phyloP scores from a whole-genome alignment of 1,140 invertebrate genomes.

The Drosophila nigromelanica region DNA sequence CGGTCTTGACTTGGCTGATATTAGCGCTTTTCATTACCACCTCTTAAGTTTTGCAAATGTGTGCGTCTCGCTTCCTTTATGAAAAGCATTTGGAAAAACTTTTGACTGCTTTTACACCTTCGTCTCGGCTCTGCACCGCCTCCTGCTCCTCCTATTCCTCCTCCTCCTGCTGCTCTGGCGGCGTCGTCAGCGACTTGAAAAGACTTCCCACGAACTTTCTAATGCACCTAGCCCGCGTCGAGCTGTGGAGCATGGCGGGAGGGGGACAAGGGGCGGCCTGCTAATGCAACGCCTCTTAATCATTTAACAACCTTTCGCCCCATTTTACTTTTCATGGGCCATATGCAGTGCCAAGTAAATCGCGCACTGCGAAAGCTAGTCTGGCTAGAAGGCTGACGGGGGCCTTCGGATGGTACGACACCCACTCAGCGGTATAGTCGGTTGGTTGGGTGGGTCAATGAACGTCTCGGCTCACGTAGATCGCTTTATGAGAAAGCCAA shows the following conservation, averaged over 20 bases:
- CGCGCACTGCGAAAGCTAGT: conserved; percentile 21
- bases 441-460: conserved; percentile 38
- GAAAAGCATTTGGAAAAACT: conserved; percentile 67
- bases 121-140: not conserved
- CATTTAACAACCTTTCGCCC: conserved; percentile 82
- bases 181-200: conserved; percentile 49
- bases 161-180: conserved; percentile 10
- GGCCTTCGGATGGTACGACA: not conserved
- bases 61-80: conserved; percentile 62
- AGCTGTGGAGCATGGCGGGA: not conserved
- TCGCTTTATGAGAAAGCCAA: conserved; percentile 55
- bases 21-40: conserved; percentile 80
- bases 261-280: conserved; percentile 25
- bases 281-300: conserved; percentile 80
- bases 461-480: conserved; percentile 12
- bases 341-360: not conserved
- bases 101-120: conserved; percentile 46
- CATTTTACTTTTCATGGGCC: conserved; percentile 68
- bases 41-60: conserved; percentile 53
- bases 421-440: conserved; percentile 12
- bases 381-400: not conserved
- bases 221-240: conserved; percentile 57
- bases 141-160: not conserved
- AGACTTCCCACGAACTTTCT: conserved; percentile 81
- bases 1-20: conserved; percentile 33